Percentiles rank a stretch among this genome's conserved stretches.
These are phyloP conservation scores for Artibeus jamaicensis DNA, from an alignment of 2,797 vertebrate genomes.

Conservation along the genomic window DNA sequence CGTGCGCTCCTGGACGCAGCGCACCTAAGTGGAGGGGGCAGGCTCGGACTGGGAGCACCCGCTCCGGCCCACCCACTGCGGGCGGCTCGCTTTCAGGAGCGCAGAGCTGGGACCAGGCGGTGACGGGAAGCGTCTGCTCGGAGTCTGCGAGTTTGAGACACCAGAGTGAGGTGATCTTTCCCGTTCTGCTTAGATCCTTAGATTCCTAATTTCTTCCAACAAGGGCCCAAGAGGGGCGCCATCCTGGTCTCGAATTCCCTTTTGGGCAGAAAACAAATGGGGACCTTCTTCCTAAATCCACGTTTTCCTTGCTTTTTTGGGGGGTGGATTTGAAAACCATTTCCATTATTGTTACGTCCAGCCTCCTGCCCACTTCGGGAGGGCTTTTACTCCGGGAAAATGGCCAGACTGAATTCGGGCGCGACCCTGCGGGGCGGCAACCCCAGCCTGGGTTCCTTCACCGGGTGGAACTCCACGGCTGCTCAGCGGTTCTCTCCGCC, in stretches of 20 bases:
- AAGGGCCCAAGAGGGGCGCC: background rate
- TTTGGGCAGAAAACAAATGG: background rate
- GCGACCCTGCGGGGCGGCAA: background rate
- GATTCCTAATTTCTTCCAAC: background rate
- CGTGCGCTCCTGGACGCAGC: too few species aligned
- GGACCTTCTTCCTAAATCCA: background rate
- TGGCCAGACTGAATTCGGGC: background rate
- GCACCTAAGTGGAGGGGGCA: background rate
- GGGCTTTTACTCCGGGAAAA: background rate
- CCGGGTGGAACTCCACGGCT: fast-evolving
- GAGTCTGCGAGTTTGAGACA: background rate
- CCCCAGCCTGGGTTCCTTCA: background rate
- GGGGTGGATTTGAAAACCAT: background rate
- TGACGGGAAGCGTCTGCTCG: too few species aligned
- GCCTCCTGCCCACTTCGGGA: background rate
- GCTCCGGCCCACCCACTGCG: too few species aligned
- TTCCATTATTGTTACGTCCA: background rate
- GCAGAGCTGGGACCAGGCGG: background rate
- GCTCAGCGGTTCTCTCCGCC: background rate
- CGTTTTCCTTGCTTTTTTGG: background rate
- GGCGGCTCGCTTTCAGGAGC: background rate
- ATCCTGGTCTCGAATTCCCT: background rate
- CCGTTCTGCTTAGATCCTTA: background rate
- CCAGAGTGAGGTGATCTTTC: background rate
- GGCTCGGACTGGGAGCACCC: background rate